These are phyloP conservation scores for Pangasius djambal DNA, from an alignment of 2,797 vertebrate genomes.

Conservation along the genomic window DNA sequence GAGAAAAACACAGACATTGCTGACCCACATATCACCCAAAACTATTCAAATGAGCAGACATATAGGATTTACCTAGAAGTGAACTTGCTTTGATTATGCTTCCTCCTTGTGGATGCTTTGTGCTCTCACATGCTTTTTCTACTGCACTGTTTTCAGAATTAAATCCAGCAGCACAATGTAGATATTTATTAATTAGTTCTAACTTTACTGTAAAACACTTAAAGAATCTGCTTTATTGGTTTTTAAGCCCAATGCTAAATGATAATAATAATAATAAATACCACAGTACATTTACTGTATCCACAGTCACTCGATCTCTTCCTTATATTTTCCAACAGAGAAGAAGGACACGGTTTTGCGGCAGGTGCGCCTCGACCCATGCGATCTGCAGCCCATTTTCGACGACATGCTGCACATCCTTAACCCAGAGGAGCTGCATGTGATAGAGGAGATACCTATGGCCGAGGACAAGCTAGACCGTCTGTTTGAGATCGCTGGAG, in stretches of 20 bases:
- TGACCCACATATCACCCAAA: neutral
- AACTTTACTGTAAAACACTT: neutral
- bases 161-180: neutral
- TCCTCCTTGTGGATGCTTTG: constrained; percentile 16
- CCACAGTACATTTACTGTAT: neutral
- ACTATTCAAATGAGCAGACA: neutral
- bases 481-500: constrained; percentile 93
- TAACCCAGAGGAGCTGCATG: constrained; percentile 90
- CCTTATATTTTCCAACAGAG: constrained; percentile 73
- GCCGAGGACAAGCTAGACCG: constrained; percentile 94
- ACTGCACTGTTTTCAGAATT: neutral
- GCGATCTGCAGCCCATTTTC: constrained; percentile 96
- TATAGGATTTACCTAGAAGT: neutral
- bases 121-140: neutral
- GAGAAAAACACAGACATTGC: neutral
- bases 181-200: neutral
- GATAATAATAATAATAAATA: neutral
- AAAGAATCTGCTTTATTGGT: neutral
- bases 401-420: constrained; percentile 98
- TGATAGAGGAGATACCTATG: constrained; percentile 89
- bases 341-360: constrained; percentile 98
- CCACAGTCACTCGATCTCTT: neutral
- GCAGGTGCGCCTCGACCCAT: constrained; percentile 95
- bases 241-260: neutral
- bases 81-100: neutral